Percentiles rank a stretch among this genome's conserved stretches.
phyloP scores from a whole-genome alignment of 2,888 invertebrate genomes.

The Cremastobaeus sp. region DNA sequence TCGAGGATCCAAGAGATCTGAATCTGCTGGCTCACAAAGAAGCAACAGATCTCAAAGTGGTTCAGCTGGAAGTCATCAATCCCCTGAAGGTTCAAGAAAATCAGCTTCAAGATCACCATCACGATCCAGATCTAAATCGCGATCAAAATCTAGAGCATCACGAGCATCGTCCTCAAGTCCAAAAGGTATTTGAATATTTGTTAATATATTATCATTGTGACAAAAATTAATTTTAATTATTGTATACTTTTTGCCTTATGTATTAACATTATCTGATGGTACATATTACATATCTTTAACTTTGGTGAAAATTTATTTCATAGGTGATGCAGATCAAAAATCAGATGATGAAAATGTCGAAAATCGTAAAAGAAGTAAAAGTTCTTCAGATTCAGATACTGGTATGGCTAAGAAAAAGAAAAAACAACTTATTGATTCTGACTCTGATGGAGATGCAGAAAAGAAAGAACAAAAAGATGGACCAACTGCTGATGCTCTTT shows the following conservation, averaged over 20 bases:
- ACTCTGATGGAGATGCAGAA: conserved; percentile 80
- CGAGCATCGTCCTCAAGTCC: conserved; percentile 63
- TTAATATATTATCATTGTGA: conserved; percentile 71
- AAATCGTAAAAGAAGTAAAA: conserved; percentile 70
- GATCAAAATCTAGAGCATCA: conserved; percentile 40
- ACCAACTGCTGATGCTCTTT: conserved; percentile 89
- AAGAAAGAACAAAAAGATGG: conserved; percentile 77
- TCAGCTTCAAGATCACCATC: conserved; percentile 45
- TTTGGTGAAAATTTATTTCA: neutral
- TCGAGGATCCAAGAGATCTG: conserved; percentile 68
- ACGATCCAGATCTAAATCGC: conserved; percentile 38
- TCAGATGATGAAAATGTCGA: conserved; percentile 47
- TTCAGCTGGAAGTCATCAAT: conserved; percentile 55
- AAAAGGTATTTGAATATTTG: conserved; percentile 47
- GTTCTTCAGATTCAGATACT: conserved; percentile 71
- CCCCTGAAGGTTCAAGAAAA: conserved; percentile 54
- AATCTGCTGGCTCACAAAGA: conserved; percentile 66
- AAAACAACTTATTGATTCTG: conserved; percentile 82
- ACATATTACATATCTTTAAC: neutral
- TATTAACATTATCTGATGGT: no score
- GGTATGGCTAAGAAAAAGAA: conserved; percentile 79
- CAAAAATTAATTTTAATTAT: conserved; percentile 15
- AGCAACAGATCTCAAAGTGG: conserved; percentile 71
- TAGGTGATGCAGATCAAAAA: conserved; percentile 24
- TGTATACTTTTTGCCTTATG: no score